Base-by-base conservation (phyloP, 1,140 invertebrate species). In the Wiebesia pumilae region DNA sequence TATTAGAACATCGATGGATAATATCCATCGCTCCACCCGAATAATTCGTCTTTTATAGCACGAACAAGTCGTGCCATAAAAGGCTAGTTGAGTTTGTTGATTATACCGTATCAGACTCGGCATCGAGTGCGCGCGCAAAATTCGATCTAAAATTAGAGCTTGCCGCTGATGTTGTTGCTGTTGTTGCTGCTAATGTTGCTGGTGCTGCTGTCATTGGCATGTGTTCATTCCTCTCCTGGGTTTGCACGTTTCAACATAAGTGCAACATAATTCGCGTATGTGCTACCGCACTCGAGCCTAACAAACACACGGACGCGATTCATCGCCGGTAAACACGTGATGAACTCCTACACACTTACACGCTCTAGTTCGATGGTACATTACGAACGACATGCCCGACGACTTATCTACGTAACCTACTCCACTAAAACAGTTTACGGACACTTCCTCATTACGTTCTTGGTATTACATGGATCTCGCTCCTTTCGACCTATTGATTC, bases 391-490 rank as follows among this genome's bases (percentile, higher is more conserved):
- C 38, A 79, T 54, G 58, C 75, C 33, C 79, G 81, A 85, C 89
- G 89, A 91, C 89, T 92, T 91, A 92, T 92, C 91, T 92, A 90
- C 89, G 89, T 92, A 92, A 92, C 92, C 91, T 92, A 92, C 91
- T 92, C 90, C 88, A 92, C 90, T 91, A 90, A 90, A 92, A 91
- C 90, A 90, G 90, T 91, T 91, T 90, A 89, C 89, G 87, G 90
- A 90, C 90, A 90, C 90, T 93, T 92, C 91, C 90, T 93, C 90
- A 88, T 86, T 88, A 87, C 81, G 77, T 81, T 81, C 88, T 88
- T 87, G 88, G 88, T 86, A 86, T 88, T 85, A 85, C 88, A 81
- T 86, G 83, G 71, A 35, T 78, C 58, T 47, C 51, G 3, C 69
- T 81, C 33, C 69, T 54, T 40, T 62, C 4, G 24, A 67, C 62